Evolutionary conservation across 2,113 vertebrate species (phyloP), one percentile per base, ranked within the genome.

Genomic region (Vireo altiloquus): DNA sequence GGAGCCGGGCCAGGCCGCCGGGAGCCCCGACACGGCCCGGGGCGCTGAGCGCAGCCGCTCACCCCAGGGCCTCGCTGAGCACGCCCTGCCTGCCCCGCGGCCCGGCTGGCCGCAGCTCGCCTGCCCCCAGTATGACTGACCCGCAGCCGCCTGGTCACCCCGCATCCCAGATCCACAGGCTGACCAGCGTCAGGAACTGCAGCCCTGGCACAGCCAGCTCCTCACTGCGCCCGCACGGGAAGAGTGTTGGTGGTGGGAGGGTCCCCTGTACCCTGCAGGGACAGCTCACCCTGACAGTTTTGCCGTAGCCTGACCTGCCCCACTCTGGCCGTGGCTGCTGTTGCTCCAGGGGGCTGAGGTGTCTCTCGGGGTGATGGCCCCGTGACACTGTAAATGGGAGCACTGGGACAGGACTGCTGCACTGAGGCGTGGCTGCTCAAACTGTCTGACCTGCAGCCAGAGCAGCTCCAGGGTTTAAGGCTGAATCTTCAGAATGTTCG

Each of bases 201-300:
- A 5, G 66, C 39, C 6, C 33, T 4, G 15, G 37, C 68, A 49
- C 35, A 3, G 53, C 53, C 28, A 4, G 6, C 37, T 56, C 31
- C 60, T 84, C 31, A 0, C 37, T 3, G 47, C 54, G 5, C 33
- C 59, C 15, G 0, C 20, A 0, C 0, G 16, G 71, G 76, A 21
- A 23, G 46, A 74, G 7, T 8, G 2, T 1, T 4, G 1, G 1
- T 7, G 52, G 22, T 19, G 54, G 56, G 24, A 53, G 64, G 4
- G 57, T 63, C 20, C 6, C 52, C 59, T 10, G 53, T 27, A 16
- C 28, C 37, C 25, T 37, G n/a, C 59, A 9, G 74, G 86, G 28
- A 7, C 80, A 8, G 47, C 31, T 47, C 76, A 1, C 46, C 0
- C 0, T 7, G 66, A 15, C 9, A 1, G 1, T 28, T 60, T 15